Conservation (phyloP, 2,888 invertebrate genomes). For the Cyrtodaria siliqua region DNA sequence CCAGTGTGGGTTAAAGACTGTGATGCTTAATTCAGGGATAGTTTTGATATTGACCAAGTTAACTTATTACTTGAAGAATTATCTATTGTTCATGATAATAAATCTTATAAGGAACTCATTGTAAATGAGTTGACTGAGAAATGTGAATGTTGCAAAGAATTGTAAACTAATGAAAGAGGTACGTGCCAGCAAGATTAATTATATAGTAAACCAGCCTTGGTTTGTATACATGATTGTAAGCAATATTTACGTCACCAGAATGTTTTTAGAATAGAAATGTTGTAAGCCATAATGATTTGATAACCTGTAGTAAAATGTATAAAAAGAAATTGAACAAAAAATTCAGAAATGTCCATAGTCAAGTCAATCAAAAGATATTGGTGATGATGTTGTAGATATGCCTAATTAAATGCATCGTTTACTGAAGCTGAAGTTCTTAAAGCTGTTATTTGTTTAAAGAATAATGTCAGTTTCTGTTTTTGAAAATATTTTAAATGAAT, state of each 20-base stretch:
- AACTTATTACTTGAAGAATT: too few species aligned
- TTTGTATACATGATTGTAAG: neutral
- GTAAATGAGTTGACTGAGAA: neutral
- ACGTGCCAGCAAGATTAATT: neutral
- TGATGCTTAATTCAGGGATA: too few species aligned
- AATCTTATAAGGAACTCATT: too few species aligned
- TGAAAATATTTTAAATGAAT: too few species aligned
- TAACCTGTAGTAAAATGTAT: neutral
- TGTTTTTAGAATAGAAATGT: neutral
- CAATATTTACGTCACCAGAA: neutral
- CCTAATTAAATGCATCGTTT: too few species aligned
- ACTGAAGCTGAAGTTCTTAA: too few species aligned
- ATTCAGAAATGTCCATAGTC: neutral
- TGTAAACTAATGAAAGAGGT: conserved; percentile 7
- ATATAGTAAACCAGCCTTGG: neutral
- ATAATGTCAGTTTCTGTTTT: too few species aligned
- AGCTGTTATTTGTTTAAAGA: too few species aligned
- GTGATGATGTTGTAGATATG: too few species aligned
- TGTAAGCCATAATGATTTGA: neutral
- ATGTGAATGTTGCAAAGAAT: conserved; percentile 1
- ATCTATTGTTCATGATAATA: too few species aligned
- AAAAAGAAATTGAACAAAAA: conserved; percentile 6
- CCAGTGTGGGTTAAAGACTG: too few species aligned
- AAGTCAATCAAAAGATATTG: neutral
- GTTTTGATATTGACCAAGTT: too few species aligned